Evolutionary conservation across 1,140 invertebrate genomes (phyloP).

Genomic region (Euwallacea fornicatus): DNA sequence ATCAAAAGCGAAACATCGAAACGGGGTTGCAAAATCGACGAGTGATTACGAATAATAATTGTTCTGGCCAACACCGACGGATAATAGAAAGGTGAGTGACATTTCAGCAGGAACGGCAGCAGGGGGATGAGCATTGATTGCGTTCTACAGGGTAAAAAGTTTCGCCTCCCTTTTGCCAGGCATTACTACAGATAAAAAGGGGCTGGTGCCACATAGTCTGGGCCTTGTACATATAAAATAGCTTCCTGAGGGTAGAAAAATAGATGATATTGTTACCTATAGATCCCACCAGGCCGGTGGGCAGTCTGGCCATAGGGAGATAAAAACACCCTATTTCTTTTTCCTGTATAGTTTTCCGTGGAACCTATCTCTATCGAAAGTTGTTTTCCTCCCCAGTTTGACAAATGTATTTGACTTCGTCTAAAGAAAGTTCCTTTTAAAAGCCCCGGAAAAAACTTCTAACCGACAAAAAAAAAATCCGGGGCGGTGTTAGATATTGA

Average conservation of each 20-base stretch:
- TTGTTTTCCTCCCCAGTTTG: conserved; percentile 41
- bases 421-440: conserved; percentile 37
- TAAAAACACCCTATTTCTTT: conserved; percentile 39
- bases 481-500: conserved; percentile 40
- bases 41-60: conserved; percentile 35
- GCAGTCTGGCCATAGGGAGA: conserved; percentile 40
- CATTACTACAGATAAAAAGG: conserved; percentile 7
- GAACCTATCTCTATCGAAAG: conserved; percentile 40
- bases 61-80: conserved; percentile 25
- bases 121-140: conserved; percentile 14
- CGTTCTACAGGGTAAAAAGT: background rate
- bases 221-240: conserved; percentile 28
- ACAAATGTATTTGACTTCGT: conserved; percentile 44
- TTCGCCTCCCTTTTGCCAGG: background rate
- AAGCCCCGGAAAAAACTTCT: conserved; percentile 28
- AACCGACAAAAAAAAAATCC: conserved; percentile 31
- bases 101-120: conserved; percentile 3
- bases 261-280: conserved; percentile 49
- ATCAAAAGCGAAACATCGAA: conserved; percentile 32
- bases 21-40: conserved; percentile 25
- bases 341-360: conserved; percentile 34
- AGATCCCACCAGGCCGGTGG: conserved; percentile 42
- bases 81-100: conserved; percentile 34
- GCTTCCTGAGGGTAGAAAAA: conserved; percentile 33
- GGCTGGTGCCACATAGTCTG: conserved; percentile 35